Conservation (phyloP, 2,888 invertebrate species). For the Acleris holmiana region DNA sequence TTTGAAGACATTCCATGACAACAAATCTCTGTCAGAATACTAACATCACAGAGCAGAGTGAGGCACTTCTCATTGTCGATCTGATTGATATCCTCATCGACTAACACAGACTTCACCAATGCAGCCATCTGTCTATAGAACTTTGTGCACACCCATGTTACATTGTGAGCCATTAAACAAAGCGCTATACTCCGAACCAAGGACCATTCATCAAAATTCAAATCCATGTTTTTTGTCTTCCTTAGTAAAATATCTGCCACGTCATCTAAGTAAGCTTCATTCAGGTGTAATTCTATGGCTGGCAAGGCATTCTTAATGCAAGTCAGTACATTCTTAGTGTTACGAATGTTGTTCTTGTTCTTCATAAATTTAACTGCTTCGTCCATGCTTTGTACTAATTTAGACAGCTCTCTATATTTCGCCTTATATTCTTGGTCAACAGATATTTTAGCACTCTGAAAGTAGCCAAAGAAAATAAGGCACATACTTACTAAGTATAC, state of each 20-base stretch:
- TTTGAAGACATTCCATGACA: slow-evolving; percentile 84
- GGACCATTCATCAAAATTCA: slow-evolving; percentile 66
- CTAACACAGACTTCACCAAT: slow-evolving; percentile 81
- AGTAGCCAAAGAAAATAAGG: slow-evolving; percentile 32
- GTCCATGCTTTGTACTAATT: slow-evolving; percentile 67
- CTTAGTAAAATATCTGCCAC: slow-evolving; percentile 66
- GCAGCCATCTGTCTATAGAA: slow-evolving; percentile 83
- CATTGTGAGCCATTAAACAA: slow-evolving; percentile 83
- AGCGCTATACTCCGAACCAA: slow-evolving; percentile 73
- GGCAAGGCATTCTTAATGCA: slow-evolving; percentile 82
- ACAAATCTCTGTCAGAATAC: slow-evolving; percentile 86
- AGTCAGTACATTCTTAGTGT: slow-evolving; percentile 64
- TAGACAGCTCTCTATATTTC: slow-evolving; percentile 67
- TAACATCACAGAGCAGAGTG: slow-evolving; percentile 82
- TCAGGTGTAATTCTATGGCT: slow-evolving; percentile 85
- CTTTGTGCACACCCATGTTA: slow-evolving; percentile 78
- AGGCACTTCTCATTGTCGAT: slow-evolving; percentile 75
- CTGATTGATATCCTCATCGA: slow-evolving; percentile 74
- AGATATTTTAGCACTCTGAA: slow-evolving; percentile 62
- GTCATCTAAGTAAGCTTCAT: slow-evolving; percentile 77
- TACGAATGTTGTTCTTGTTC: slow-evolving; percentile 54
- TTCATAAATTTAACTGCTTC: slow-evolving; percentile 68
- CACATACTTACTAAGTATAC: no score
- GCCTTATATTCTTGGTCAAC: slow-evolving; percentile 71
- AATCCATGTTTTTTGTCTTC: slow-evolving; percentile 61